Evolutionary conservation across 1,140 invertebrate species (phyloP).

Genomic region (Bombus waltoni): DNA sequence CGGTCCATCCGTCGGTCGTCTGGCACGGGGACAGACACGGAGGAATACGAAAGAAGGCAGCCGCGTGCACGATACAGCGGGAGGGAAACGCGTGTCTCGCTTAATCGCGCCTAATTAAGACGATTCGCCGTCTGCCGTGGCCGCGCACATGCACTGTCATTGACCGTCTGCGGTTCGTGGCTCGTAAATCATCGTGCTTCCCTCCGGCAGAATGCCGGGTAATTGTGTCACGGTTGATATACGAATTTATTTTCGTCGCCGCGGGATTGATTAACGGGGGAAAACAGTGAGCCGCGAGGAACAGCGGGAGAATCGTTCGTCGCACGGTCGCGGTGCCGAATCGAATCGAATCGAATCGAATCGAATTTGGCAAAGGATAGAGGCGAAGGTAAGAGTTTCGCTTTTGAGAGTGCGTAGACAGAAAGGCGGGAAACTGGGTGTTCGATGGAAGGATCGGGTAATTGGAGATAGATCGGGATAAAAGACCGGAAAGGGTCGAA

Average conservation of each 20-base stretch:
- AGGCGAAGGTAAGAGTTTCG: too few relatives aligned
- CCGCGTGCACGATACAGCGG: not conserved
- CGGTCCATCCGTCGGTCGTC: not conserved
- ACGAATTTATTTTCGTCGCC: slow-evolving; percentile 58
- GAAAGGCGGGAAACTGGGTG: too few relatives aligned
- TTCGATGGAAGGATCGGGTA: too few relatives aligned
- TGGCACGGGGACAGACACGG: not conserved
- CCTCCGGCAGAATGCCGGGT: slow-evolving; percentile 20
- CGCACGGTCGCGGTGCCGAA: too few relatives aligned
- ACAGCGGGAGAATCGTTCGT: too few relatives aligned
- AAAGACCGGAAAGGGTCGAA: too few relatives aligned
- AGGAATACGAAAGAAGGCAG: too few relatives aligned
- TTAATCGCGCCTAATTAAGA: slow-evolving; percentile 69
- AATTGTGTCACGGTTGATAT: slow-evolving; percentile 58
- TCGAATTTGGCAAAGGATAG: too few relatives aligned
- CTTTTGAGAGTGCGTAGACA: too few relatives aligned
- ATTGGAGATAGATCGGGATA: not conserved
- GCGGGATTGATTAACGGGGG: slow-evolving; percentile 8
- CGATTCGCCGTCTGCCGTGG: slow-evolving; percentile 50
- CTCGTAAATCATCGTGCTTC: slow-evolving; percentile 58
- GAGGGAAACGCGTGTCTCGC: slow-evolving; percentile 51
- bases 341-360: too few relatives aligned
- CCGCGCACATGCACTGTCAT: slow-evolving; percentile 57
- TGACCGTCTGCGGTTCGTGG: slow-evolving; percentile 53
- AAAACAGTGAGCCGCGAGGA: too few relatives aligned